These are phyloP conservation scores for Caenorhabditis plicata DNA, from an alignment of 2,888 invertebrate species.

Conservation along the genomic window DNA sequence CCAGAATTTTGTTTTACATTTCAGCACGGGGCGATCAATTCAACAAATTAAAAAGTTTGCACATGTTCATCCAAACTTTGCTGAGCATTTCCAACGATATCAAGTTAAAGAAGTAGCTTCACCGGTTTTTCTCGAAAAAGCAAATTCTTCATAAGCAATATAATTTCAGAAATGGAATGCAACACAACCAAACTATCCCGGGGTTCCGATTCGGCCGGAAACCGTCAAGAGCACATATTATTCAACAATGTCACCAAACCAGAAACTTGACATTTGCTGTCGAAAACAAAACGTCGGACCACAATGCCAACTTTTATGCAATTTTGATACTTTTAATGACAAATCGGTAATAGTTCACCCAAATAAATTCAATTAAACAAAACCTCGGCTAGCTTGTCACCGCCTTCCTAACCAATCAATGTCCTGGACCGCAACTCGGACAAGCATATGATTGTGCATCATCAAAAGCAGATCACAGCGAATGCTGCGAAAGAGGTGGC, in stretches of 20 bases:
- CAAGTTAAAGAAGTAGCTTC: too few species aligned
- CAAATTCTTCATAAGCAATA: too few species aligned
- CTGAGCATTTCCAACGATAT: too few species aligned
- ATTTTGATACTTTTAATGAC: constrained; percentile 61
- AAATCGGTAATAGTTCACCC: constrained; percentile 46
- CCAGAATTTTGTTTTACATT: too few species aligned
- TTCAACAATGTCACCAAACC: constrained; percentile 51
- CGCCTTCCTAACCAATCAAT: constrained; percentile 58
- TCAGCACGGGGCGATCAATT: too few species aligned
- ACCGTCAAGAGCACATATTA: too few species aligned
- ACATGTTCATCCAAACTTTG: too few species aligned
- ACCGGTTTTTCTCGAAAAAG: too few species aligned
- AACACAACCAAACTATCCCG: too few species aligned
- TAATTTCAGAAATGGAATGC: too few species aligned
- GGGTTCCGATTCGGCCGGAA: too few species aligned
- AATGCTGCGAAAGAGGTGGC: constrained; percentile 51
- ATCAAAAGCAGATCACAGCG: constrained; percentile 54
- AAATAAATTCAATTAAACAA: background rate
- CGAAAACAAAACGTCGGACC: constrained; percentile 49
- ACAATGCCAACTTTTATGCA: constrained; percentile 56
- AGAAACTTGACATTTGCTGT: constrained; percentile 60
- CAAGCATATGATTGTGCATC: constrained; percentile 62
- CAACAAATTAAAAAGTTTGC: too few species aligned
- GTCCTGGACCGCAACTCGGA: constrained; percentile 59
- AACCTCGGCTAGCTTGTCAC: constrained; percentile 48